Evolutionary conservation across 2,797 vertebrate genomes (phyloP), one percentile per base, ranked within the genome.

Genomic region (Parotocinclus haroldoi): DNA sequence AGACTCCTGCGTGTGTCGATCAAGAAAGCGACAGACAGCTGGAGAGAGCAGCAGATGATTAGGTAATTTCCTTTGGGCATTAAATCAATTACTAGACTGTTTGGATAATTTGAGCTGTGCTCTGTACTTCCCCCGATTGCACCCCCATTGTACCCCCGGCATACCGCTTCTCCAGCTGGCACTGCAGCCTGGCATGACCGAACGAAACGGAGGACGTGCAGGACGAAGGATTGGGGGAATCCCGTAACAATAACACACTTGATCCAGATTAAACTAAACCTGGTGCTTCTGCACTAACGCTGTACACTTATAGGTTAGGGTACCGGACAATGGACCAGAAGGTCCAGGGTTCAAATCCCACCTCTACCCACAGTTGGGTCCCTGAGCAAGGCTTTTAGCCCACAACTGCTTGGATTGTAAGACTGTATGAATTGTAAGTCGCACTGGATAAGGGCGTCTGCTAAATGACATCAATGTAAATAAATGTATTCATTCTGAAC

Each of bases 211-310:
- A 85, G 79, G 86, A 91, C 89, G 79, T 74, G 75, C 66, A 11
- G 84, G 87, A 80, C 75, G 70, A 59, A 87, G 87, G 87, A 86
- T 86, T 79, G 72, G 84, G 68, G 87, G 88, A 91, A 90, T 90
- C 89, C 88, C 85, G 80, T 78, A 87, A 87, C 89, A 90, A 89
- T 90, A 89, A 90, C 82, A 84, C 76, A 82, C 84, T 85, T 86
- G 84, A 85, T 40, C 40, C 51, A 54, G 51, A 82, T 79, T 71
- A 78, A 79, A 85, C 86, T 84, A 89, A 85, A 79, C 83, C 83
- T 74, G 83, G 88, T 27, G 27, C 27, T 27, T 27, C 27, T 27
- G 5, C 27, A 27, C 5, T 2, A 27, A 27, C 27, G 27, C 5
- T 2, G 2, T 27, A 27, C 27, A 27, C 27, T 27, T 27, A 27